A percentile compares a stretch with the other conserved stretches of the same genome.
phyloP scores from a whole-genome alignment of 1,140 invertebrate genomes.

The Pinna nobilis region DNA sequence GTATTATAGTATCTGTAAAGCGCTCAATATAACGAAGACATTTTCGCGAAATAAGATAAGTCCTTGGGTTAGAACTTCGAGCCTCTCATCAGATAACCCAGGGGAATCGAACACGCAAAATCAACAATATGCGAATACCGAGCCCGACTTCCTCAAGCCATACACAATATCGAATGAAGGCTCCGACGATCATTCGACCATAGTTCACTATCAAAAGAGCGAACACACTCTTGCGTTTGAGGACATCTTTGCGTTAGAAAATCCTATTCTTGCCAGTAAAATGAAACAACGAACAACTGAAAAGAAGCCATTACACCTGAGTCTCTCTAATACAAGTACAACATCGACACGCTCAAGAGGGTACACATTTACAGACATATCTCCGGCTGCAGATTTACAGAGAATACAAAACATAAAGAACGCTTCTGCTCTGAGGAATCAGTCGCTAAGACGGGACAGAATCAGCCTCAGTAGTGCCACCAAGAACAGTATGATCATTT shows the following conservation, averaged over 20 bases:
- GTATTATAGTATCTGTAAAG: conserved; percentile 58
- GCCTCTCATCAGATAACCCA: conserved; percentile 40
- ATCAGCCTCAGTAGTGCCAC: conserved; percentile 55
- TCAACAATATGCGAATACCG: conserved; percentile 9
- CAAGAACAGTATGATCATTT: conserved; percentile 63
- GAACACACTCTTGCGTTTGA: conserved; percentile 51
- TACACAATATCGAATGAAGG: conserved; percentile 19
- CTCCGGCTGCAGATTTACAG: conserved; percentile 52
- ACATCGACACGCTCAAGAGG: conserved; percentile 28
- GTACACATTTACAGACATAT: conserved; percentile 58
- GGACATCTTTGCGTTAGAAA: conserved; percentile 54
- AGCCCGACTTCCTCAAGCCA: conserved; percentile 5
- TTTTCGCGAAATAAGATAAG: conserved; percentile 46
- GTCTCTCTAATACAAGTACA: conserved; percentile 49
- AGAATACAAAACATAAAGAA: conserved; percentile 55
- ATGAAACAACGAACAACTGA: conserved; percentile 8
- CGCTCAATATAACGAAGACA: conserved; percentile 42
- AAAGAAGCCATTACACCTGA: conserved; percentile 43
- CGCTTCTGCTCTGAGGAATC: conserved; percentile 54
- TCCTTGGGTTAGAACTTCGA: conserved; percentile 39
- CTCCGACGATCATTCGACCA: conserved; percentile 21
- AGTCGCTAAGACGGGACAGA: conserved; percentile 48
- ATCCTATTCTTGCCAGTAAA: conserved; percentile 45
- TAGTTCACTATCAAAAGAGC: conserved; percentile 57
- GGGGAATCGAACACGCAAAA: conserved; percentile 10